Evolutionary conservation across 2,113 vertebrate genomes (phyloP).

Genomic region (Crotalus helleri): DNA sequence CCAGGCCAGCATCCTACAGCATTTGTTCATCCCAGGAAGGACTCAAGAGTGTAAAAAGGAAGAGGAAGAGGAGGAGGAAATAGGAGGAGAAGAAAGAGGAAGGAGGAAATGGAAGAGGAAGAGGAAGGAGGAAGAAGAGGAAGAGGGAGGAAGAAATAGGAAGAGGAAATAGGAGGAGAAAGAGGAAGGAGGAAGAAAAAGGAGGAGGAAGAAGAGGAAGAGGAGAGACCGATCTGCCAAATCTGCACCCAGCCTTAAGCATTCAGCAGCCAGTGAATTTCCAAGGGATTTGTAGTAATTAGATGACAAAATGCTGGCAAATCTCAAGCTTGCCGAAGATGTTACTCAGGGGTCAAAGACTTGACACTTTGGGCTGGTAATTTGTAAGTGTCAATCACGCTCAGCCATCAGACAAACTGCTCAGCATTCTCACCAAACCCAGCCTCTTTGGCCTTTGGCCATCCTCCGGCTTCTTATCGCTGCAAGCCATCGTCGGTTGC

Average conservation of each 20-base stretch:
- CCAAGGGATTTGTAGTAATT: slow-evolving; percentile 99
- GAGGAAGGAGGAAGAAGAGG: too few species aligned
- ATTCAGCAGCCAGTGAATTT: slow-evolving; percentile 95
- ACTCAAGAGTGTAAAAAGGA: background rate
- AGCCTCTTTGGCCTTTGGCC: slow-evolving; percentile 28
- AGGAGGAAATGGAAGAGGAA: too few species aligned
- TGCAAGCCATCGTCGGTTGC: background rate
- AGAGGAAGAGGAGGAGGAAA: background rate
- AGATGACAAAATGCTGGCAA: slow-evolving; percentile 99
- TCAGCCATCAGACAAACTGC: slow-evolving; percentile 80
- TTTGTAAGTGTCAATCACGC: slow-evolving; percentile 99
- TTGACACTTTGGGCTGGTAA: slow-evolving; percentile 95
- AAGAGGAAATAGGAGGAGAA: background rate
- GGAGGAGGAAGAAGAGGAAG: slow-evolving; percentile 35
- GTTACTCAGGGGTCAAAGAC: slow-evolving; percentile 97
- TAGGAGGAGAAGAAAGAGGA: background rate
- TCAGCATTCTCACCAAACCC: slow-evolving; percentile 69
- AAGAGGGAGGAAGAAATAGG: too few species aligned
- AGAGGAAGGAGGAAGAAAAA: slow-evolving; percentile 8
- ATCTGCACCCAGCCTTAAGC: slow-evolving; percentile 87
- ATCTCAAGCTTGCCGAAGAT: slow-evolving; percentile 89
- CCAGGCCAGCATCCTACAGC: background rate
- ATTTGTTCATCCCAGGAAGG: background rate
- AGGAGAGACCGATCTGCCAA: slow-evolving; percentile 61
- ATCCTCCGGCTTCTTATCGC: slow-evolving; percentile 15